Conservation (phyloP, 2,797 vertebrate genomes). For the Enteromius argenteus region DNA sequence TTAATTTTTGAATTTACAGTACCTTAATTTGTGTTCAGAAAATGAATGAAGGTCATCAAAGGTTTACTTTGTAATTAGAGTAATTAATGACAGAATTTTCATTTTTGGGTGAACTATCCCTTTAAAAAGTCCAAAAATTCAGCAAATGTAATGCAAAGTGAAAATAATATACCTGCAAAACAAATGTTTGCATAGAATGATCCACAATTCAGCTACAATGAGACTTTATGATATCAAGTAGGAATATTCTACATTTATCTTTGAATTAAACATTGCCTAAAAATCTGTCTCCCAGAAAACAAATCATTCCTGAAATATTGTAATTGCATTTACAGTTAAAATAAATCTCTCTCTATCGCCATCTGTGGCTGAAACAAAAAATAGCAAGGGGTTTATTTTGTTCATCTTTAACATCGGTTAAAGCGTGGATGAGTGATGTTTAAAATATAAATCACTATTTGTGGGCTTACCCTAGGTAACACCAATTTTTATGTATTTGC, state of each 20-base stretch:
- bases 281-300: not conserved
- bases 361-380: conserved; percentile 2
- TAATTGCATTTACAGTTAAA: not conserved
- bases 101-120: no score
- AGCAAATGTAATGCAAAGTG: not conserved
- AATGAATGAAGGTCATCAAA: no score
- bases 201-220: not conserved
- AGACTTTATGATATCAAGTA: not conserved
- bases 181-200: not conserved
- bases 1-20: not conserved
- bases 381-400: not conserved
- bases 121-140: not conserved
- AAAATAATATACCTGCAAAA: not conserved
- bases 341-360: no score
- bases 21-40: not conserved
- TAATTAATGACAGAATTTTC: no score
- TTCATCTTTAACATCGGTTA: not conserved
- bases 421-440: not conserved
- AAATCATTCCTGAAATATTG: not conserved
- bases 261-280: not conserved
- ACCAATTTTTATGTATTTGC: not conserved
- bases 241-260: not conserved
- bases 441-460: not conserved
- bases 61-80: no score
- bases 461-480: not conserved